Conservation (phyloP, 2,797 vertebrate genomes). For the Lepus townsendii region DNA sequence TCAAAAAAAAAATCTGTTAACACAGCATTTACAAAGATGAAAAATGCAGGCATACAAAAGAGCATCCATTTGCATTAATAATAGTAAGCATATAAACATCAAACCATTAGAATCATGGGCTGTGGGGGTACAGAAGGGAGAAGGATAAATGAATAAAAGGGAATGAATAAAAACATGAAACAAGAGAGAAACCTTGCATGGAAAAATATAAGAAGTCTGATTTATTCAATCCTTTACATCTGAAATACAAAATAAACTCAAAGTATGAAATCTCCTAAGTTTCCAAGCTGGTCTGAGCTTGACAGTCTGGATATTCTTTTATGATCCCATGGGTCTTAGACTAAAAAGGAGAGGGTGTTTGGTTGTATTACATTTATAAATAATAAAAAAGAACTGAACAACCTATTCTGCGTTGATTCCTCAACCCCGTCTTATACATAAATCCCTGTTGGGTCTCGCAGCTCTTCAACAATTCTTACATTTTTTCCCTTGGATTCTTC, state of each 20-base stretch:
- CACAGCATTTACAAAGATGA: conserved; percentile 42
- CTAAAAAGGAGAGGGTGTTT: neutral
- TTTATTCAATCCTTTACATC: conserved; percentile 7
- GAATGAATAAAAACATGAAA: neutral
- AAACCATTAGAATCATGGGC: conserved; percentile 10
- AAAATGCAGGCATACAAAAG: conserved; percentile 52
- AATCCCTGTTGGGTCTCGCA: neutral
- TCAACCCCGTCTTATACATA: neutral
- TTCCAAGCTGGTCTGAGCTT: neutral
- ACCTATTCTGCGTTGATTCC: neutral
- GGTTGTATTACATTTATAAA: neutral
- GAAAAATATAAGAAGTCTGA: conserved; percentile 7
- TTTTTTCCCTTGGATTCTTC: conserved; percentile 28
- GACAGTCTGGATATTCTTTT: neutral
- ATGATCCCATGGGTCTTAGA: neutral
- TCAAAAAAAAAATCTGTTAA: neutral
- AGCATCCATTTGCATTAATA: conserved; percentile 54
- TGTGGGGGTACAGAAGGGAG: neutral
- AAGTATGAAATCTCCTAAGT: conserved; percentile 5
- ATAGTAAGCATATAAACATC: conserved; percentile 15
- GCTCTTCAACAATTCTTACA: neutral
- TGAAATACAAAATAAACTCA: conserved; percentile 6
- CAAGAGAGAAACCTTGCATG: neutral
- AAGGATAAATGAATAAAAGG: conserved; percentile 14
- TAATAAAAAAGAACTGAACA: neutral